Evolutionary conservation across 2,888 invertebrate species (phyloP).

Genomic region (Drosophila melanocephala): DNA sequence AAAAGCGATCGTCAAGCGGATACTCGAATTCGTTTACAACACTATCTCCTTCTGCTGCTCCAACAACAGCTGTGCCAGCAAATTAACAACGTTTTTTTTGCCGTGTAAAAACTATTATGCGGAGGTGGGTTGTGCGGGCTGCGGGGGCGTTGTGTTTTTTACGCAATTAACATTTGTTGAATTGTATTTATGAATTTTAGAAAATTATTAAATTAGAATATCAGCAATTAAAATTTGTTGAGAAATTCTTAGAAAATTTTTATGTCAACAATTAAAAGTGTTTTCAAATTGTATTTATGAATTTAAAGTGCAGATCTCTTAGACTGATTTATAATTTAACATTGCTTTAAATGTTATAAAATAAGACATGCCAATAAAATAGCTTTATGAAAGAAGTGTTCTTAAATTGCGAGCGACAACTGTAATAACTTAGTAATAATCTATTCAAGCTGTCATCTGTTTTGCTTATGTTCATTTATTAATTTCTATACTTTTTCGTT

Average conservation of each 20-base stretch:
- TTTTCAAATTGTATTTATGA: neutral
- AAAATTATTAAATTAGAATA: neutral
- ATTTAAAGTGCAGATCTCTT: neutral
- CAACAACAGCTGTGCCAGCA: conserved; percentile 13
- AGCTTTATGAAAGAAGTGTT: no score
- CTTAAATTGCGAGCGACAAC: neutral
- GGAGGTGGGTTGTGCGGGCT: conserved; percentile 64
- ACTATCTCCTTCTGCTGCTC: neutral
- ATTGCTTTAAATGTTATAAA: neutral
- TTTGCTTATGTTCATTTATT: conserved; percentile 18
- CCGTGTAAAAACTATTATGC: conserved; percentile 72
- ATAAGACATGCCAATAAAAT: no score
- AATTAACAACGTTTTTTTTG: conserved; percentile 57
- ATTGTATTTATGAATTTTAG: neutral
- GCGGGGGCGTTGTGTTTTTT: neutral
- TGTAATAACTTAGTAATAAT: neutral
- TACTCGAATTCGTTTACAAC: conserved; percentile 1
- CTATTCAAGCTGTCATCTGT: conserved; percentile 41
- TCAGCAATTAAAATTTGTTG: neutral
- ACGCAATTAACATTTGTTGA: neutral
- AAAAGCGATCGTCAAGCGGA: conserved; percentile 45
- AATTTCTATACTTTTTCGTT: conserved; percentile 27
- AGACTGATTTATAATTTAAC: neutral
- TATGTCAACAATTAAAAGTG: neutral
- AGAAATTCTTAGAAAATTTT: neutral